These are phyloP conservation scores for Zygothrica quintamaculata DNA, from an alignment of 2,888 invertebrate genomes.

Conservation along the genomic window DNA sequence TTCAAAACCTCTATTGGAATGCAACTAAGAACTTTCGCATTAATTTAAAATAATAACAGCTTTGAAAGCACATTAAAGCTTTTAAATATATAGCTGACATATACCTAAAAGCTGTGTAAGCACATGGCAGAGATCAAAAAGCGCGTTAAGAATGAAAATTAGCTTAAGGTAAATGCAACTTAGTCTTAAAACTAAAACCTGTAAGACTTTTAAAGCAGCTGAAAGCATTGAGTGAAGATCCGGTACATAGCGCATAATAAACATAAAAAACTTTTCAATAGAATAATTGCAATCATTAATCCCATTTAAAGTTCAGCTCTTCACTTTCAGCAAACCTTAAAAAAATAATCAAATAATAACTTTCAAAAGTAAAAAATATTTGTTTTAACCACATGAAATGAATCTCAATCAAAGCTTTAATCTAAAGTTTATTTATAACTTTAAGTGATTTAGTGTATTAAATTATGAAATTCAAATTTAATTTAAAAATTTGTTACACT, in stretches of 20 bases:
- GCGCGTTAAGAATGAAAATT: too few relatives aligned
- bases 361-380: too few relatives aligned
- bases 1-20: too few relatives aligned
- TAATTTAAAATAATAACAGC: too few relatives aligned
- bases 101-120: conserved; percentile 3
- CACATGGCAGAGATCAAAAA: too few relatives aligned
- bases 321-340: too few relatives aligned
- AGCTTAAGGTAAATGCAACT: too few relatives aligned
- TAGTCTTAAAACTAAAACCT: conserved; percentile 5
- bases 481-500: conserved; percentile 53
- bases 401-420: not conserved
- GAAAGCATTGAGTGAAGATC: not conserved
- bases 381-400: not conserved
- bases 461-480: conserved; percentile 19
- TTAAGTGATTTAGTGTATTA: not conserved
- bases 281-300: too few relatives aligned
- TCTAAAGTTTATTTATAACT: conserved; percentile 1
- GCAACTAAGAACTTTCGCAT: too few relatives aligned
- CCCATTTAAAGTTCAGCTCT: too few relatives aligned
- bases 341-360: too few relatives aligned
- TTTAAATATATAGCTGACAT: not conserved
- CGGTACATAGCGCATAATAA: not conserved
- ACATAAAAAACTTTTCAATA: too few relatives aligned
- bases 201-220: not conserved
- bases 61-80: conserved; percentile 19